These are phyloP conservation scores for Sebastes oblongus DNA, from an alignment of 2,797 vertebrate species.

Conservation along the genomic window DNA sequence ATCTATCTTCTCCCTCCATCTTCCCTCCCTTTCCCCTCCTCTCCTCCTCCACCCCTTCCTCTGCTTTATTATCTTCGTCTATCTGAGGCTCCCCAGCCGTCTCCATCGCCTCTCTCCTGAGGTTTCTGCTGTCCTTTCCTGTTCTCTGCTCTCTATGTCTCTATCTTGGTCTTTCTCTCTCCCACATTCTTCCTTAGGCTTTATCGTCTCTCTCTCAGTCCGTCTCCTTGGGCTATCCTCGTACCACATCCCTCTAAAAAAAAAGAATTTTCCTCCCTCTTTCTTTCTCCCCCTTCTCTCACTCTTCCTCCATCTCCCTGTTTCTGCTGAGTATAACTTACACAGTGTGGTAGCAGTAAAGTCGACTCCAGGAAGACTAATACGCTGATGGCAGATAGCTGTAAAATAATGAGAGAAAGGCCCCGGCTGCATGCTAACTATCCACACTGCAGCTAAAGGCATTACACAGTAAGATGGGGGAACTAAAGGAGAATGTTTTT, in stretches of 20 bases:
- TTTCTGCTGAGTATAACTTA: conserved; percentile 42
- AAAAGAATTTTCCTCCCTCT: background rate
- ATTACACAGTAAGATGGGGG: background rate
- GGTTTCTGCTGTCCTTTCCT: conserved; percentile 49
- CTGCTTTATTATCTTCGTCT: conserved; percentile 42
- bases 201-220: conserved; percentile 13
- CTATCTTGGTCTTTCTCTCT: conserved; percentile 30
- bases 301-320: conserved; percentile 17
- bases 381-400: conserved; percentile 51
- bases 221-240: conserved; percentile 18
- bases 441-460: conserved; percentile 29
- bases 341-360: conserved; percentile 26
- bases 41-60: background rate
- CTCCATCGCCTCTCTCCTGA: conserved; percentile 45
- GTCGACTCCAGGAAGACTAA: conserved; percentile 36
- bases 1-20: conserved; percentile 61
- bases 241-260: conserved; percentile 6
- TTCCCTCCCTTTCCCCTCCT: conserved; percentile 31
- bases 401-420: conserved; percentile 40
- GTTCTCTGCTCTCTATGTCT: conserved; percentile 36
- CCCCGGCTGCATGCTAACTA: conserved; percentile 38
- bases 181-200: background rate
- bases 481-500: conserved; percentile 16
- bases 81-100: conserved; percentile 25
- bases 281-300: background rate